These are phyloP conservation scores for Perizoma affinitatum DNA, from an alignment of 2,888 invertebrate species.

Conservation along the genomic window DNA sequence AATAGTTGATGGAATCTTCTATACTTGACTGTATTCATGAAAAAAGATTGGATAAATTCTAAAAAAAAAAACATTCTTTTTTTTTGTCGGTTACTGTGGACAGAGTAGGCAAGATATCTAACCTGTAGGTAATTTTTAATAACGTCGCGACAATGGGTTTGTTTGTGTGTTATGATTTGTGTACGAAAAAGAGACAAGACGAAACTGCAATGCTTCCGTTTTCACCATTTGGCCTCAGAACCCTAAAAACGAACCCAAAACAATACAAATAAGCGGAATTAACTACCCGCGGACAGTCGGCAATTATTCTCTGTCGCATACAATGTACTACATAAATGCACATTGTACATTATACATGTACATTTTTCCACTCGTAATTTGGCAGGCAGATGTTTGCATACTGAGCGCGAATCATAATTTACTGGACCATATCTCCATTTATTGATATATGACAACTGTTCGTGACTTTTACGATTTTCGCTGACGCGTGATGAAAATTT, in stretches of 20 bases:
- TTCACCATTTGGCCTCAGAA: constrained; percentile 19
- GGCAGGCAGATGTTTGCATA: constrained; percentile 63
- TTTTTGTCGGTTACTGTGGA: too few relatives aligned
- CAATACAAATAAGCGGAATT: constrained; percentile 69
- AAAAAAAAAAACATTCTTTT: too few relatives aligned
- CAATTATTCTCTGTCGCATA: constrained; percentile 71
- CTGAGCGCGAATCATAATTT: constrained; percentile 61
- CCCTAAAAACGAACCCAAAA: constrained; percentile 45
- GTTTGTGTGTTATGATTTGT: too few relatives aligned
- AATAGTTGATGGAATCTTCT: too few relatives aligned
- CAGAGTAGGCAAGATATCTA: too few relatives aligned
- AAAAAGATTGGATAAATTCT: too few relatives aligned
- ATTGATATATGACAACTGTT: constrained; percentile 61
- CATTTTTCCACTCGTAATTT: constrained; percentile 74
- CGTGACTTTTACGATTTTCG: constrained; percentile 16
- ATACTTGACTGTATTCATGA: too few relatives aligned
- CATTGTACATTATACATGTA: too few relatives aligned
- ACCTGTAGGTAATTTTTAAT: too few relatives aligned
- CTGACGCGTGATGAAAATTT: neutral
- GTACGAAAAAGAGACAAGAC: too few relatives aligned
- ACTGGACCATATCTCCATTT: constrained; percentile 65
- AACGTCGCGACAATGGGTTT: too few relatives aligned
- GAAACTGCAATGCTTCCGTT: too few relatives aligned
- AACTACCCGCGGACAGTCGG: constrained; percentile 61
- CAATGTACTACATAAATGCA: constrained; percentile 26